Evolutionary conservation across 2,888 invertebrate genomes (phyloP).

Genomic region (Drosophila pseudotakahashii): DNA sequence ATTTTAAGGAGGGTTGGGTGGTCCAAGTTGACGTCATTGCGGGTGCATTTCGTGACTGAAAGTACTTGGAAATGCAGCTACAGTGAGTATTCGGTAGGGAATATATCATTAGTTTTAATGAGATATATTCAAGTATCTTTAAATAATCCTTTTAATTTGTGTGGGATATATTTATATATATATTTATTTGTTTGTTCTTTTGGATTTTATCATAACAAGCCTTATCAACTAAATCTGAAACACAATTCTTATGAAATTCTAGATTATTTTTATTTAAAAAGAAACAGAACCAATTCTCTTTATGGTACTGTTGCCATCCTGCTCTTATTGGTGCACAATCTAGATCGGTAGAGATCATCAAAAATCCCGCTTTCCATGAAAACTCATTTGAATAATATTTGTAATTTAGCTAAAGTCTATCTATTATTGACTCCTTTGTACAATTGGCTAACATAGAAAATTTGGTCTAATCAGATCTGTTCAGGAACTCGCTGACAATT

Average conservation of each 20-base stretch:
- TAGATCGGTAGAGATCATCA: background rate
- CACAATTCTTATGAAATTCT: too few species aligned
- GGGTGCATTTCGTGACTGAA: constrained; percentile 6
- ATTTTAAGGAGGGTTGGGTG: background rate
- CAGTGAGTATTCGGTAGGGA: background rate
- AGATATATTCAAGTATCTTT: too few species aligned
- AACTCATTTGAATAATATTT: background rate
- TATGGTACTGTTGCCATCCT: background rate
- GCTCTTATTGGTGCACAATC: background rate
- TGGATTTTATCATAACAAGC: too few species aligned
- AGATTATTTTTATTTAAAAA: too few species aligned
- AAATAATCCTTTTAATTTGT: too few species aligned
- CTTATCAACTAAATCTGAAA: too few species aligned
- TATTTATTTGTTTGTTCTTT: too few species aligned
- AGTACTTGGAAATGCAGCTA: background rate
- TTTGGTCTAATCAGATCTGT: constrained; percentile 17
- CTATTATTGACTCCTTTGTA: constrained; percentile 20
- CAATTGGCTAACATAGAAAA: constrained; percentile 1
- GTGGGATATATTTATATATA: too few species aligned
- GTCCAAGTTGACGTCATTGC: background rate
- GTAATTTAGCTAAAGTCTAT: constrained; percentile 15
- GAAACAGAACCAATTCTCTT: too few species aligned
- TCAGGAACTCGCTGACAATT: constrained; percentile 84
- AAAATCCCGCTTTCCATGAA: background rate
- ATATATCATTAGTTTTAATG: too few species aligned